A percentile compares a stretch with the other conserved stretches of the same genome.
Conservation (phyloP, 2,888 invertebrate species). For the Heteropelma amictum region DNA sequence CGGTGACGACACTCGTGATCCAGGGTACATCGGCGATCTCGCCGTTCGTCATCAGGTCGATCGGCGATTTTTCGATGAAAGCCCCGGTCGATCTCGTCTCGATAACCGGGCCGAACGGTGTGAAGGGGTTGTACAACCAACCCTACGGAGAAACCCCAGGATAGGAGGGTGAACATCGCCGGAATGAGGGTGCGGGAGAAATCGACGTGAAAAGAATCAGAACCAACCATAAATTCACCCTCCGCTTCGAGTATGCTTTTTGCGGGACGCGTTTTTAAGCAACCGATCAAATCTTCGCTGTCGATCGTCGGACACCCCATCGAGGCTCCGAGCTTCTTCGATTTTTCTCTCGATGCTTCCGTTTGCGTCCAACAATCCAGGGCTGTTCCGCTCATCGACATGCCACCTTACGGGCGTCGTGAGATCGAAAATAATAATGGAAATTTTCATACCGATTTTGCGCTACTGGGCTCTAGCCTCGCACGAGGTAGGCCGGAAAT, state of each 20-base stretch:
- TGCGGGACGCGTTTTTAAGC: conserved; percentile 82
- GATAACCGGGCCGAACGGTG: conserved; percentile 85
- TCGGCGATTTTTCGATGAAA: conserved; percentile 84
- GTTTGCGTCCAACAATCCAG: conserved; percentile 81
- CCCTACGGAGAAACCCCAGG: conserved; percentile 70
- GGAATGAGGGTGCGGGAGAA: not conserved
- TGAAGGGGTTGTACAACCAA: conserved; percentile 83
- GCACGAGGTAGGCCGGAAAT: too few species aligned
- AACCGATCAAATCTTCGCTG: conserved; percentile 81
- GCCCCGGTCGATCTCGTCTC: conserved; percentile 81
- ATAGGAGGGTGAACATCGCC: not conserved
- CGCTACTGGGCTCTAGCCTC: not conserved
- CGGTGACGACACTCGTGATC: conserved; percentile 82
- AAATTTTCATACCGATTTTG: conserved; percentile 3
- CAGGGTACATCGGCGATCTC: conserved; percentile 83
- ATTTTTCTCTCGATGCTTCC: conserved; percentile 79
- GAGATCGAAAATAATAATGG: too few species aligned
- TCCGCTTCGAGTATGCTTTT: conserved; percentile 81
- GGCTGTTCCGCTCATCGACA: conserved; percentile 84
- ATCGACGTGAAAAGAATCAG: too few species aligned
- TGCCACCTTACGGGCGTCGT: too few species aligned
- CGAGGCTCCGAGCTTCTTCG: conserved; percentile 80
- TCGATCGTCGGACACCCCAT: conserved; percentile 81
- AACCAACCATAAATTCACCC: conserved; percentile 81
- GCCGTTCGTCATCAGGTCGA: conserved; percentile 80